These are phyloP conservation scores for Hymenochirus boettgeri DNA, from an alignment of 2,113 vertebrate species.

Conservation along the genomic window DNA sequence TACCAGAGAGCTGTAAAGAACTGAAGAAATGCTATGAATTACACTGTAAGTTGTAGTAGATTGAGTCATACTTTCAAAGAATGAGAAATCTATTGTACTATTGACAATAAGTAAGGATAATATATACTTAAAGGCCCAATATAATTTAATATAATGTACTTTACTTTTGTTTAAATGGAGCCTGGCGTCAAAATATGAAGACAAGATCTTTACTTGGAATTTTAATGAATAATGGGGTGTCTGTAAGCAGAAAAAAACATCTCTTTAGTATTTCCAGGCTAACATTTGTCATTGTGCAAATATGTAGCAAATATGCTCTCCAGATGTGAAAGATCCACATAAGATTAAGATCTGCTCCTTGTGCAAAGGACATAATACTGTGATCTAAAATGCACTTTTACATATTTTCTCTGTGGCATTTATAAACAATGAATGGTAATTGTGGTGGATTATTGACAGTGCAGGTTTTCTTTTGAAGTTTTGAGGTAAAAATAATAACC, in stretches of 20 bases:
- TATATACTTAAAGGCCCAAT: no score
- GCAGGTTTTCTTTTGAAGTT: no score
- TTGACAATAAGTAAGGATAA: no score
- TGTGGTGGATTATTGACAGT: no score
- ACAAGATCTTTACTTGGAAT: background rate
- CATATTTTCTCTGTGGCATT: no score
- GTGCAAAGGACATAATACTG: background rate
- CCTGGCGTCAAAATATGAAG: background rate
- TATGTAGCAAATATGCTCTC: slow-evolving; percentile 27
- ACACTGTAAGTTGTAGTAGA: no score
- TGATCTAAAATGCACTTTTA: background rate
- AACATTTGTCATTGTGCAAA: slow-evolving; percentile 32
- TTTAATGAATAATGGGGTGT: slow-evolving; percentile 7
- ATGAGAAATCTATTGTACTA: no score
- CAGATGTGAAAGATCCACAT: slow-evolving; percentile 27
- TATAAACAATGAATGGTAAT: no score
- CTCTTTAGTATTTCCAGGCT: slow-evolving; percentile 13
- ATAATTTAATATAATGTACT: background rate
- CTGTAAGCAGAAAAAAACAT: slow-evolving; percentile 23
- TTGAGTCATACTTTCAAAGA: no score
- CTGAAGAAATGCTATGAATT: no score
- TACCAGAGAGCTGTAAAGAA: no score
- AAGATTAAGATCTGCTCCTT: slow-evolving; percentile 23
- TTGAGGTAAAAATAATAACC: no score
- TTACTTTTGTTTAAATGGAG: background rate